phyloP scores from a whole-genome alignment of 2,797 vertebrate species.

The Oreonectes daqikongensis region DNA sequence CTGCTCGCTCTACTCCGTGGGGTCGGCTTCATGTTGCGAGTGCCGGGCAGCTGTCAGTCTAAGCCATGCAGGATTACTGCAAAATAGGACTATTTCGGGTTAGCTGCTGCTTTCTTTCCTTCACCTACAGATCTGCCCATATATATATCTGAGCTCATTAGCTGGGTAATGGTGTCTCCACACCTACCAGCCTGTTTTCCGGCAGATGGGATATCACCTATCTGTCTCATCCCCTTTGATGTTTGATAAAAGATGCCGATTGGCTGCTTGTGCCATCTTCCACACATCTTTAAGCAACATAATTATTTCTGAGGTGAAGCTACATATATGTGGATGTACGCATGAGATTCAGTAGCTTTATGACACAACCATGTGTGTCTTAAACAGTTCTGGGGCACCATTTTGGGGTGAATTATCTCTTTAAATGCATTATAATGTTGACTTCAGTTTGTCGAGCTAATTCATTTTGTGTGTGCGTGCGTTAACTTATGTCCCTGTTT shows the following conservation, averaged over 20 bases:
- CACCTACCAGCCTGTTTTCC: slow-evolving; percentile 44
- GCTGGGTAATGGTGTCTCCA: slow-evolving; percentile 60
- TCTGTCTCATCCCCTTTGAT: slow-evolving; percentile 52
- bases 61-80: slow-evolving; percentile 53
- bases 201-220: slow-evolving; percentile 51
- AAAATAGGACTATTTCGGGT: slow-evolving; percentile 50
- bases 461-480: background rate
- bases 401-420: too few relatives aligned
- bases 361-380: background rate
- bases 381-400: too few relatives aligned
- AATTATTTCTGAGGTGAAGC: slow-evolving; percentile 34
- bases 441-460: background rate
- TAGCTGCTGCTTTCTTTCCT: slow-evolving; percentile 34
- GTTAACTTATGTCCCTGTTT: background rate
- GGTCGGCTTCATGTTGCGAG: slow-evolving; percentile 60
- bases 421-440: background rate
- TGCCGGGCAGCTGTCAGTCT: slow-evolving; percentile 55
- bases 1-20: slow-evolving; percentile 59
- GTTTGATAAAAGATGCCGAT: slow-evolving; percentile 55
- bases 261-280: slow-evolving; percentile 26
- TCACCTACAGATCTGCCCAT: slow-evolving; percentile 40
- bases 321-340: background rate
- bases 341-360: background rate
- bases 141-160: slow-evolving; percentile 59
- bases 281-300: slow-evolving; percentile 3